Percentiles rank a stretch among this genome's conserved stretches.
Conservation (phyloP, 1,140 invertebrate genomes). For the Anoplophora glabripennis region DNA sequence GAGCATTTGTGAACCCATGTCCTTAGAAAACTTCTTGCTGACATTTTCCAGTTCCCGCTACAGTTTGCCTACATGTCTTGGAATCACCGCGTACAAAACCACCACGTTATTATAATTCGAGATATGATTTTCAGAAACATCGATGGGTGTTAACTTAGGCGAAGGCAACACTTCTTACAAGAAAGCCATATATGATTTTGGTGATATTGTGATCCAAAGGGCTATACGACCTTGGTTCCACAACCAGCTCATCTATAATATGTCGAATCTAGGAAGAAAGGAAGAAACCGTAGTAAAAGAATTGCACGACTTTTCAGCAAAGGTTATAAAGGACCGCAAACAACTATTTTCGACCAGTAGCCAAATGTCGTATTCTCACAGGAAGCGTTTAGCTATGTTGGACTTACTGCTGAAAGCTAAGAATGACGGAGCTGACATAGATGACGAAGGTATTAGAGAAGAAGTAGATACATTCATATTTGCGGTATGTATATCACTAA, state of each 20-base stretch:
- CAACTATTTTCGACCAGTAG: neutral
- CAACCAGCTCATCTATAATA: conserved; percentile 17
- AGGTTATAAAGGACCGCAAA: conserved; percentile 50
- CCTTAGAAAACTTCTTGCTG: too few species aligned
- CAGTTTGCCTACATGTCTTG: neutral
- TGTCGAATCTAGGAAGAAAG: conserved; percentile 18
- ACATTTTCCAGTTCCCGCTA: neutral
- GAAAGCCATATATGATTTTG: conserved; percentile 53
- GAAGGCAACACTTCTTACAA: conserved; percentile 52
- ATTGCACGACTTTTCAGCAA: conserved; percentile 66
- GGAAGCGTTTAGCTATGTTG: conserved; percentile 67
- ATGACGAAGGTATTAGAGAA: conserved; percentile 70
- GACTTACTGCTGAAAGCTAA: conserved; percentile 66
- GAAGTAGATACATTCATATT: conserved; percentile 88
- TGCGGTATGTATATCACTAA: conserved; percentile 60
- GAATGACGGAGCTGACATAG: conserved; percentile 55
- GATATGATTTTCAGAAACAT: conserved; percentile 20
- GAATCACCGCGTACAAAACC: neutral
- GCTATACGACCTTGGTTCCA: conserved; percentile 59
- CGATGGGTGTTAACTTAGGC: conserved; percentile 10
- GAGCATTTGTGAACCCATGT: too few species aligned
- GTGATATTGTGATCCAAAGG: conserved; percentile 51
- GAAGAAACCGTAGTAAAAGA: conserved; percentile 52
- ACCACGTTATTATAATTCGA: neutral
- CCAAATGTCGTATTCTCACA: conserved; percentile 31